These are phyloP conservation scores for Solenopsis invicta DNA, from an alignment of 1,140 invertebrate genomes.

Conservation along the genomic window DNA sequence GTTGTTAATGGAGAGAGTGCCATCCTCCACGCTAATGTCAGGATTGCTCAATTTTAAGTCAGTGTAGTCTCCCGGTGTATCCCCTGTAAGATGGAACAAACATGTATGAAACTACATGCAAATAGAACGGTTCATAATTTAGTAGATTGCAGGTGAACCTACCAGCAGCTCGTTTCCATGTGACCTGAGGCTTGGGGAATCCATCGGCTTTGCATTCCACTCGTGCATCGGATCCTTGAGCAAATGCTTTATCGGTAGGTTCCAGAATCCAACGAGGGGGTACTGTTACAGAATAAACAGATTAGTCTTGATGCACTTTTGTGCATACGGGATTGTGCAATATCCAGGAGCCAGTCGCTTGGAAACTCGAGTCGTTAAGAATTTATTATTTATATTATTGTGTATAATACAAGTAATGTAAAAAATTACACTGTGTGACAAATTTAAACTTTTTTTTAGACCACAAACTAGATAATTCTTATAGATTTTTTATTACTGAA, in stretches of 20 bases:
- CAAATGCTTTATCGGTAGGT: slow-evolving; percentile 97
- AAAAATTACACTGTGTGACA: no score
- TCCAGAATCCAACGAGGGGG: slow-evolving; percentile 98
- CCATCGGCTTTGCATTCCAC: slow-evolving; percentile 98
- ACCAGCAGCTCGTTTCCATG: slow-evolving; percentile 98
- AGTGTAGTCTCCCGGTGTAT: slow-evolving; percentile 96
- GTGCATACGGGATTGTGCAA: slow-evolving; percentile 41
- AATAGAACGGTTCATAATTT: slow-evolving; percentile 1
- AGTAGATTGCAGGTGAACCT: slow-evolving; percentile 75
- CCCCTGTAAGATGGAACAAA: slow-evolving; percentile 88
- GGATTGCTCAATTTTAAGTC: slow-evolving; percentile 96
- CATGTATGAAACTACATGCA: background rate
- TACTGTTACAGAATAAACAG: slow-evolving; percentile 89
- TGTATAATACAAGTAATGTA: no score
- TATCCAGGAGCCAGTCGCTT: slow-evolving; percentile 71
- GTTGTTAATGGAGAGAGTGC: slow-evolving; percentile 94
- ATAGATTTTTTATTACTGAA: no score
- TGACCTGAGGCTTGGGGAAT: slow-evolving; percentile 96
- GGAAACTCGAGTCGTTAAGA: slow-evolving; percentile 30
- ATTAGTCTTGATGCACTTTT: slow-evolving; percentile 51
- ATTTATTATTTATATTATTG: background rate
- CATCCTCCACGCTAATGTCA: slow-evolving; percentile 96
- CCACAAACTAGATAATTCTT: no score
- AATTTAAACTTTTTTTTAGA: no score
- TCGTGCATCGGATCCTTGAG: slow-evolving; percentile 96